phyloP scores from a whole-genome alignment of 2,888 invertebrate species.

The Nomada hirtipes region DNA sequence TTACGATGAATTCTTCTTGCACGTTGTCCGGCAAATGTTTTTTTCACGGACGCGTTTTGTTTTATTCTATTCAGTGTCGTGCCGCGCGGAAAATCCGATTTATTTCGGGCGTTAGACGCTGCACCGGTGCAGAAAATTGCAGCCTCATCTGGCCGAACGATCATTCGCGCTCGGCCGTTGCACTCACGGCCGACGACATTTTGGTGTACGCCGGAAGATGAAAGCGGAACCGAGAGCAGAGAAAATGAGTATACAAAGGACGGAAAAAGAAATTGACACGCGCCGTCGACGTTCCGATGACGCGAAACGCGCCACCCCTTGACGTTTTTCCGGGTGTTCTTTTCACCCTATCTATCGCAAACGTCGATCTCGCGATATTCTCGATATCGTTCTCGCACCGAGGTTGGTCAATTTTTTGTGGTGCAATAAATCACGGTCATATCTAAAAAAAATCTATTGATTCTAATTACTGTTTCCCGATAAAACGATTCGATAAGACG shows the following conservation, averaged over 20 bases:
- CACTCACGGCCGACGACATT: constrained; percentile 49
- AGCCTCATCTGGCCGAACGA: constrained; percentile 55
- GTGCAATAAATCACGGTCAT: too few relatives aligned
- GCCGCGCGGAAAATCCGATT: constrained; percentile 61
- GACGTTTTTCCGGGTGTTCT: constrained; percentile 30
- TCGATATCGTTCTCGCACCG: background rate
- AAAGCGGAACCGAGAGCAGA: constrained; percentile 18
- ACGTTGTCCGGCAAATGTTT: constrained; percentile 3
- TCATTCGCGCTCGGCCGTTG: constrained; percentile 40
- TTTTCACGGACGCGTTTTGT: background rate
- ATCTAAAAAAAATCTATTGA: background rate
- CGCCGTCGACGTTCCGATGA: constrained; percentile 13
- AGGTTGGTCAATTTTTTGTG: background rate
- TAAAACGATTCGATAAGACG: too few relatives aligned
- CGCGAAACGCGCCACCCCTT: constrained; percentile 16
- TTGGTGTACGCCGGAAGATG: constrained; percentile 44
- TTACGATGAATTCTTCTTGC: constrained; percentile 44
- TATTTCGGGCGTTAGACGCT: constrained; percentile 58
- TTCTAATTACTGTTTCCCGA: background rate
- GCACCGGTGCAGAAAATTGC: constrained; percentile 61
- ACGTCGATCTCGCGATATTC: background rate
- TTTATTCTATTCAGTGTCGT: constrained; percentile 28
- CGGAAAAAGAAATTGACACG: constrained; percentile 39
- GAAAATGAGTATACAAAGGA: constrained; percentile 8
- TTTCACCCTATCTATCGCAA: background rate